Evolutionary conservation across 2,888 invertebrate species (phyloP), one percentile per base, ranked within the genome.

Genomic region (Drosophila pseudotalamancana): DNA sequence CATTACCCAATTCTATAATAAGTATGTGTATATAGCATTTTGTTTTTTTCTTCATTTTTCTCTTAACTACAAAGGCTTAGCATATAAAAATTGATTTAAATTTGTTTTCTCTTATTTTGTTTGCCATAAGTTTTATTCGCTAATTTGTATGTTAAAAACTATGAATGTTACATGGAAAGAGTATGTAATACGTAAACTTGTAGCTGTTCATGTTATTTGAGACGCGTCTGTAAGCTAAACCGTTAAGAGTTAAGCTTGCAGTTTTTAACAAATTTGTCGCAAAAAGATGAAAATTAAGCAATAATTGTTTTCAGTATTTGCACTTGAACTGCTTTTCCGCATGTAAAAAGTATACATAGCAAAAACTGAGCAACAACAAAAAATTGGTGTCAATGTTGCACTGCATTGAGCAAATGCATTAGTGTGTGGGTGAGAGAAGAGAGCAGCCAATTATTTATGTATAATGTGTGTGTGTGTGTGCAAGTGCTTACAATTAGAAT

Each of bases 361-460:
- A 53, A 63, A 60, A 73, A 53, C 48, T 66, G 50, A 76, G 67
- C 65, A 62, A 61, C 57, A 49, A 69, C 42, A 71, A 65, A 43
- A 60, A 75, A 85, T 70, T 70, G 65, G 67, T 77, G 83, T 84
- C 83, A 84, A 84, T 85, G 83, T 61, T 70, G 66, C 53, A 62
- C 12, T 46, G 63, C 49, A 35, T 32, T 12, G 56, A 46, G 66
- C 42, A 32, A 54, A 12, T 37, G n/a, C 34, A 21, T 14, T 12
- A 23, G 9, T 27, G 35, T 32, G 25, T 14, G 16, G 27, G 29
- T 11, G 8, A 51, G 14, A 23, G n/a, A 35, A 32, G 35, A 51
- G 39, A 34, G 48, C 63, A 19, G 27, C 39, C 27, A 50, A 50
- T 48, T 16, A n/a, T 37, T 37, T 40, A n/a, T 55, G 18, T 18